Evolutionary conservation across 1,140 invertebrate species (phyloP).

Genomic region (Caenorhabditis elegans): DNA sequence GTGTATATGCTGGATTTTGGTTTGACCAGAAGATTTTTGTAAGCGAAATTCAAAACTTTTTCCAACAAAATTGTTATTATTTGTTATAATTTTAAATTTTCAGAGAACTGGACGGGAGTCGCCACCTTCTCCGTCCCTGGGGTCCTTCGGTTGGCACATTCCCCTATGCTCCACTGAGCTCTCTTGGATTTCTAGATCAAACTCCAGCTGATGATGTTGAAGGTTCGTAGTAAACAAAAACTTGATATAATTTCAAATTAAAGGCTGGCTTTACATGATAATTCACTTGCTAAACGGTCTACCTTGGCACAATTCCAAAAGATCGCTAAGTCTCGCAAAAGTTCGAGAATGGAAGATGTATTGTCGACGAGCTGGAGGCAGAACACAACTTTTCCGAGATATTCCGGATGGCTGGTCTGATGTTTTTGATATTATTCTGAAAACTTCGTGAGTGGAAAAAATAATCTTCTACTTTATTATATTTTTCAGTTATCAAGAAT

Average conservation of each 20-base stretch:
- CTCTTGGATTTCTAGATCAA: not conserved
- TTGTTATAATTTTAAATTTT: not conserved
- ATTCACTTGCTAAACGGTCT: not conserved
- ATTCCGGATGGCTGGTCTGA: not conserved
- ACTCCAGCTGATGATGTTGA: not conserved
- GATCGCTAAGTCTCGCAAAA: not conserved
- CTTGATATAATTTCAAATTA: no score
- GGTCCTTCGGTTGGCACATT: conserved; percentile 11
- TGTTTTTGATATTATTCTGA: not conserved
- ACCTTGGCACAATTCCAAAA: not conserved
- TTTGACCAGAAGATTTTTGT: not conserved
- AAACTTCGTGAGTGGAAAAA: not conserved
- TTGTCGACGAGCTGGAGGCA: not conserved
- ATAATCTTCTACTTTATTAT: not conserved
- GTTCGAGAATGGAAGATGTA: conserved; percentile 26
- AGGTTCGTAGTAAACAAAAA: no score
- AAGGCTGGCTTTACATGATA: conserved; percentile 11
- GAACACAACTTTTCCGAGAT: not conserved
- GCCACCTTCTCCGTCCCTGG: not conserved
- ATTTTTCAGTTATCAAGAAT: not conserved
- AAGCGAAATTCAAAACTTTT: not conserved
- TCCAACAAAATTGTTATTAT: not conserved
- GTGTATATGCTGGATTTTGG: conserved; percentile 27
- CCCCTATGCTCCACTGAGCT: not conserved
- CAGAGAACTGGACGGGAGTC: not conserved